phyloP scores from a whole-genome alignment of 2,797 vertebrate species.

The Alfaro cultratus region DNA sequence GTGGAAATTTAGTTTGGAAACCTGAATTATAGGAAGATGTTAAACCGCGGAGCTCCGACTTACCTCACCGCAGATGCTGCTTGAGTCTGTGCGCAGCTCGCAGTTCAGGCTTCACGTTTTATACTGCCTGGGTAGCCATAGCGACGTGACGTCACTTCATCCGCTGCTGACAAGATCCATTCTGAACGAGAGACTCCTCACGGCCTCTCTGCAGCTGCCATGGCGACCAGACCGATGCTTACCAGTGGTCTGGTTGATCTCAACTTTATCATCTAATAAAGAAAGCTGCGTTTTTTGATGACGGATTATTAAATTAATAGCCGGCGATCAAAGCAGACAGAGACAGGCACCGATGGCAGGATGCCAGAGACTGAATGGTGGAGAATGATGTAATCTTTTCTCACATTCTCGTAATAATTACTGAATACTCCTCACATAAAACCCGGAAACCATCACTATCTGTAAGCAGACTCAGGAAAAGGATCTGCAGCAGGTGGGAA shows the following conservation, averaged over 20 bases:
- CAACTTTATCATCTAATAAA: too few species aligned
- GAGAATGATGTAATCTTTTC: conserved; percentile 31
- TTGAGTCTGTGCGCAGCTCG: conserved; percentile 54
- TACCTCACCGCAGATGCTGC: conserved; percentile 61
- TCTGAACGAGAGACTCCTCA: conserved; percentile 57
- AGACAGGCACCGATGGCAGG: neutral
- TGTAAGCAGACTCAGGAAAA: neutral
- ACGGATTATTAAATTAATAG: neutral
- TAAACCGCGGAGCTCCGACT: accelerated
- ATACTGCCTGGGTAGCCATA: conserved; percentile 64
- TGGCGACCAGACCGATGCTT: conserved; percentile 2
- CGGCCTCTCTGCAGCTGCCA: conserved; percentile 33
- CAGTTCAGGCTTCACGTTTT: conserved; percentile 36
- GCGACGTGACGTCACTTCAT: conserved; percentile 71
- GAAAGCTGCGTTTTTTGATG: neutral
- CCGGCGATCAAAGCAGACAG: neutral
- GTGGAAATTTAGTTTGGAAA: neutral
- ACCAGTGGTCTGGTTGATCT: neutral
- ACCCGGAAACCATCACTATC: neutral
- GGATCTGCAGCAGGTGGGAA: neutral
- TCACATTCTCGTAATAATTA: neutral
- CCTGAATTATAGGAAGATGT: neutral
- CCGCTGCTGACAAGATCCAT: conserved; percentile 56
- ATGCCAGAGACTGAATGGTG: neutral
- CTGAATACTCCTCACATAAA: neutral